Percentiles rank a stretch among this genome's conserved stretches.
Conservation (phyloP, 2,888 invertebrate species). For the Drosophila infuscata region DNA sequence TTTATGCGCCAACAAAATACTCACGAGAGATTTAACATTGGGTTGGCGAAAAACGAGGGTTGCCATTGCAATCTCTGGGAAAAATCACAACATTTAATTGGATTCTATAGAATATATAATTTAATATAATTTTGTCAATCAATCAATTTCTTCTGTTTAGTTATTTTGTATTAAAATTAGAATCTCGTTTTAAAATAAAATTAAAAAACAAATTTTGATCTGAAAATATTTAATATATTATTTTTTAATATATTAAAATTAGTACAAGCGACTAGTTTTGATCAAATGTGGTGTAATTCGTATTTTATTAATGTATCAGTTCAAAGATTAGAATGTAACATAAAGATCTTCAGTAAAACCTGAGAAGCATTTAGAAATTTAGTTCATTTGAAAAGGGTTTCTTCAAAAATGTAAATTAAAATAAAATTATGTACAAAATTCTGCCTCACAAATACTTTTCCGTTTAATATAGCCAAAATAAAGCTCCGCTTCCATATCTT, state of each 20-base stretch:
- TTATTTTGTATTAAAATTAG: not conserved
- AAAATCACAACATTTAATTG: not conserved
- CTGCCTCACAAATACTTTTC: no score
- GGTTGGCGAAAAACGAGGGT: constrained; percentile 35
- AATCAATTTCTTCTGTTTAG: not conserved
- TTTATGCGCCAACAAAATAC: constrained; percentile 61
- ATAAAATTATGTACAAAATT: no score
- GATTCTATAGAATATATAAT: no score
- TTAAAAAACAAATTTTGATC: no score
- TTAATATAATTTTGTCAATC: not conserved
- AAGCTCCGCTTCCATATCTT: no score
- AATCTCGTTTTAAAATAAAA: not conserved
- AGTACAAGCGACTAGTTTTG: not conserved
- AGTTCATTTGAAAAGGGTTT: no score
- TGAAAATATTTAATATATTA: no score
- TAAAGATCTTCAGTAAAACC: no score
- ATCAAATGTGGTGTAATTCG: not conserved
- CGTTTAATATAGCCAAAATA: no score
- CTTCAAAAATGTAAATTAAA: no score
- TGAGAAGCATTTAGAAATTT: no score
- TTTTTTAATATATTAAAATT: not conserved
- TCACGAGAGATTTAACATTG: constrained; percentile 27
- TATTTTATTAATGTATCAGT: not conserved
- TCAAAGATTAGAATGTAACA: not conserved
- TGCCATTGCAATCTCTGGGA: constrained; percentile 2